Percentiles rank a stretch among this genome's conserved stretches.
Conservation (phyloP, 2,797 vertebrate genomes). For the Benthosema pterotum region DNA sequence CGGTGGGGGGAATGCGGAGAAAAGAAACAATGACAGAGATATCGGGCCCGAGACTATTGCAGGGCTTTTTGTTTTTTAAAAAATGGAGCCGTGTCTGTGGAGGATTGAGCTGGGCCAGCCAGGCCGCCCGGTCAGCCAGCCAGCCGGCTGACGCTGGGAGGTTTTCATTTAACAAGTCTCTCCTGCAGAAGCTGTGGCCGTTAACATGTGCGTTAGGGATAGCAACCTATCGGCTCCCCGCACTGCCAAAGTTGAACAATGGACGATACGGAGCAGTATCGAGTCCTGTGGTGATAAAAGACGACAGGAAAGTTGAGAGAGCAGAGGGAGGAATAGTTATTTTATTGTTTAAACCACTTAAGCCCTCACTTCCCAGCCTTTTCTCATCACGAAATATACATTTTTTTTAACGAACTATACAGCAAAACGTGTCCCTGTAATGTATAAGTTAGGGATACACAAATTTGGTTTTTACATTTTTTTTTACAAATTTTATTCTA, state of each 20-base stretch:
- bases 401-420: too few relatives aligned
- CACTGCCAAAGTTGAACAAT: conserved; percentile 27
- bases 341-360: too few relatives aligned
- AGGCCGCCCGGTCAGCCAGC: too few relatives aligned
- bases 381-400: too few relatives aligned
- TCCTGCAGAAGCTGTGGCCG: conserved; percentile 35
- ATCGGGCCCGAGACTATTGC: conserved; percentile 17
- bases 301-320: neutral
- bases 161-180: conserved; percentile 35
- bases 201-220: conserved; percentile 10
- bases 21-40: conserved; percentile 20
- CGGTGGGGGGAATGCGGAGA: conserved; percentile 32
- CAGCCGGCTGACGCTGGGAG: conserved; percentile 22
- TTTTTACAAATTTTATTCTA: too few relatives aligned
- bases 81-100: conserved; percentile 37
- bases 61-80: conserved; percentile 53
- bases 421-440: too few relatives aligned
- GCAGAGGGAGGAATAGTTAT: neutral
- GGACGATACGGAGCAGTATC: neutral
- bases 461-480: too few relatives aligned
- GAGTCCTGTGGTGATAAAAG: neutral
- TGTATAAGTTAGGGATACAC: too few relatives aligned
- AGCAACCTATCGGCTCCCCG: conserved; percentile 22
- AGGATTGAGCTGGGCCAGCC: too few relatives aligned
- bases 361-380: too few relatives aligned